A percentile compares a stretch with the other conserved stretches of the same genome.
phyloP scores from a whole-genome alignment of 53 echinoderm and acorn worm genomes.

The Echinometra lucunter region DNA sequence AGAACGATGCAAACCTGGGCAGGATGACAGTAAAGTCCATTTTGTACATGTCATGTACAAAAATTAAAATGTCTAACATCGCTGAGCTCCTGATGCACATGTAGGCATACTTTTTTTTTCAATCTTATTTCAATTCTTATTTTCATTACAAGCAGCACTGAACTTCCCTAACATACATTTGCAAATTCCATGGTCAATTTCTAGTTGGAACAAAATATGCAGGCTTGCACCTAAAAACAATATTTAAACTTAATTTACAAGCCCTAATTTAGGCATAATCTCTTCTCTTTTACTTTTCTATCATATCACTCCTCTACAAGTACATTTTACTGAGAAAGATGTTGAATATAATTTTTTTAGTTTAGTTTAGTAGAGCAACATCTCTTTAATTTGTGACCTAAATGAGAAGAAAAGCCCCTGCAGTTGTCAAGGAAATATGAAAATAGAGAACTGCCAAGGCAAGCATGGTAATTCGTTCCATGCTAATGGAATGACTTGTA shows the following conservation, averaged over 20 bases:
- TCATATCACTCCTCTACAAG: background rate
- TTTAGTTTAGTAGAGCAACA: background rate
- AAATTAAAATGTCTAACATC: no score
- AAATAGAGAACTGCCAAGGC: background rate
- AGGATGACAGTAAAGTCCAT: background rate
- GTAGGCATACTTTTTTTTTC: no score
- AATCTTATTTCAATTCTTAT: no score
- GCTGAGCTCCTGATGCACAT: no score
- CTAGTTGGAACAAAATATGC: background rate
- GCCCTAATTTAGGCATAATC: background rate
- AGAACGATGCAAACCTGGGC: background rate
- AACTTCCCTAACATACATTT: background rate
- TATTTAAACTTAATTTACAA: no score
- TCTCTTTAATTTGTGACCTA: constrained; percentile 13
- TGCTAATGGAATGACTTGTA: background rate
- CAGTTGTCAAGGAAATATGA: constrained; percentile 15
- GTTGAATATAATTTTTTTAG: no score
- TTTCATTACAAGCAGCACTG: background rate
- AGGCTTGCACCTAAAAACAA: background rate
- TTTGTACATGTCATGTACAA: no score
- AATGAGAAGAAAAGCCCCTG: background rate
- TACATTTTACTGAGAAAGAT: no score
- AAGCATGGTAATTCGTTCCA: background rate
- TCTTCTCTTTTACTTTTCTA: background rate
- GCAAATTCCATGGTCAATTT: background rate